Percentiles rank a stretch among this genome's conserved stretches.
Evolutionary conservation across 2,113 vertebrate species (phyloP).

Genomic region (Embiotoca jacksoni): DNA sequence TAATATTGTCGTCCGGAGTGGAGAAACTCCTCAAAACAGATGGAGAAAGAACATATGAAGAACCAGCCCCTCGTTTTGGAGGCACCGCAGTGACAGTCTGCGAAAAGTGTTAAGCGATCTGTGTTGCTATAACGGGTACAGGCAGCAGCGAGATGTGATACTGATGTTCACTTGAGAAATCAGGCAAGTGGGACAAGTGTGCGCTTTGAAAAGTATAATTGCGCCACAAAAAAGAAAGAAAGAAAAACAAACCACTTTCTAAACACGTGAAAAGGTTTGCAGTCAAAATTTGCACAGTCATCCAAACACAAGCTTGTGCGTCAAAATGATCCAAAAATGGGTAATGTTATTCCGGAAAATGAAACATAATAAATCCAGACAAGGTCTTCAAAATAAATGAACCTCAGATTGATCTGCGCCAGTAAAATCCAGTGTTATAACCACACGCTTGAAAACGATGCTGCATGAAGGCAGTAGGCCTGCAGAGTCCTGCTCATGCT

Average conservation of each 20-base stretch:
- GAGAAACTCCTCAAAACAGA: conserved; percentile 20
- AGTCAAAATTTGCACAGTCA: no score
- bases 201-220: background rate
- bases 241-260: no score
- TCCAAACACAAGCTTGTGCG: conserved; percentile 14
- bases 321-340: conserved; percentile 25
- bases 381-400: background rate
- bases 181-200: background rate
- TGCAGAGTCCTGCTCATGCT: background rate
- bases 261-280: background rate
- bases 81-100: conserved; percentile 36
- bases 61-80: background rate
- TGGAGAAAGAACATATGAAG: background rate
- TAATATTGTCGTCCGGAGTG: conserved; percentile 2
- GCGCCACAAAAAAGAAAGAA: background rate
- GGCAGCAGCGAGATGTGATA: conserved; percentile 56
- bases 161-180: conserved; percentile 49
- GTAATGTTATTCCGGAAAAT: background rate
- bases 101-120: conserved; percentile 60
- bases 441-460: background rate
- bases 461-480: background rate
- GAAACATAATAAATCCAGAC: conserved; percentile 2
- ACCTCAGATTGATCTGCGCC: background rate
- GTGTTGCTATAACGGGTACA: conserved; percentile 72
- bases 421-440: background rate